Conservation (phyloP, 2,113 vertebrate genomes). For the Picathartes gymnocephalus region DNA sequence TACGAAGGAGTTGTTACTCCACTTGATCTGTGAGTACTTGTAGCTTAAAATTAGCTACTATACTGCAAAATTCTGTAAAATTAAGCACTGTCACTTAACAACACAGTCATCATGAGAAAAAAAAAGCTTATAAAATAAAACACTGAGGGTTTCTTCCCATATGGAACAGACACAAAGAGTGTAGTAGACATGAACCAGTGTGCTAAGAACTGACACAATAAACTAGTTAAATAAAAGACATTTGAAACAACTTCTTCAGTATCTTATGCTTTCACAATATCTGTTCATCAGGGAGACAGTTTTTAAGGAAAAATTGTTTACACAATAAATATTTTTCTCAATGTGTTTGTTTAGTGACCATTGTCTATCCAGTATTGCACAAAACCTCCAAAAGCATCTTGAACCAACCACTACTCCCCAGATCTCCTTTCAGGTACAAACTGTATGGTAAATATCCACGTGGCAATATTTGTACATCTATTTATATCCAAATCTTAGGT, state of each 20-base stretch:
- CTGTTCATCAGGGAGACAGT: rapidly evolving
- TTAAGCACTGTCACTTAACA: not conserved
- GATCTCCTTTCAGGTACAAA: not conserved
- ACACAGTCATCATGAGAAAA: not conserved
- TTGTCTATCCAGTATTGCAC: not conserved
- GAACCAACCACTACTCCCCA: not conserved
- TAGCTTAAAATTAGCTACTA: not conserved
- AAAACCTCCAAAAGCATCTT: not conserved
- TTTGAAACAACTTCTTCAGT: not conserved
- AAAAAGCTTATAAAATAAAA: not conserved
- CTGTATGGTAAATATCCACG: not conserved
- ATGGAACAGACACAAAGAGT: not conserved
- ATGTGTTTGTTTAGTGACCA: not conserved
- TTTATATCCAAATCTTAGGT: not conserved
- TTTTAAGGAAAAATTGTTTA: not conserved
- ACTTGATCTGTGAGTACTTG: not conserved
- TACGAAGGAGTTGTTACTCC: not conserved
- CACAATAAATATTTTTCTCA: not conserved
- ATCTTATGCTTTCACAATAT: not conserved
- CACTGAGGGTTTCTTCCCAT: not conserved
- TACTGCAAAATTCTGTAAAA: not conserved
- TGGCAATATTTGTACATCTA: not conserved
- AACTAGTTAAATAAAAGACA: not conserved
- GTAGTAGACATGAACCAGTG: not conserved
- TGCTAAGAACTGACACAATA: not conserved